Conservation (phyloP, 1,140 invertebrate genomes). For the Bicyclus anynana region DNA sequence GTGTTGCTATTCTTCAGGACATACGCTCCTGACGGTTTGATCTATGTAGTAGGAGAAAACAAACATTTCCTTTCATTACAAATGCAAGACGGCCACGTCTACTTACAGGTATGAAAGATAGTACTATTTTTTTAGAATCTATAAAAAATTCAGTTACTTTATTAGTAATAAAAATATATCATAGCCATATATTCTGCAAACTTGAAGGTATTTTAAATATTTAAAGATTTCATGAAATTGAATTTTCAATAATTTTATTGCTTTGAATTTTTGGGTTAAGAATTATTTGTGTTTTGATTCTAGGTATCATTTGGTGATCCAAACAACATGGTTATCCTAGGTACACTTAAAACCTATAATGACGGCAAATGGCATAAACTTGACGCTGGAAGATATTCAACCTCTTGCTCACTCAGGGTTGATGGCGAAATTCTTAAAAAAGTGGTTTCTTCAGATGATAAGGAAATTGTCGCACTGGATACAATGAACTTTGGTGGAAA, state of each 20-base stretch:
- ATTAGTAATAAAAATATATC: no score
- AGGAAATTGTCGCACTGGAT: constrained; percentile 78
- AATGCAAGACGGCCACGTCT: constrained; percentile 85
- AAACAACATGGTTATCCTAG: constrained; percentile 77
- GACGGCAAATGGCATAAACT: constrained; percentile 91
- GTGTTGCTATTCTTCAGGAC: constrained; percentile 87
- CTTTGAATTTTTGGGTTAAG: constrained; percentile 7
- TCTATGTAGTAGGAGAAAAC: constrained; percentile 89
- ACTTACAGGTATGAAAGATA: constrained; percentile 81
- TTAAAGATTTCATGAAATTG: no score
- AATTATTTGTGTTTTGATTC: not conserved
- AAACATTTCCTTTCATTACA: constrained; percentile 91
- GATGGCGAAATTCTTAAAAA: constrained; percentile 77
- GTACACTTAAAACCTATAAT: constrained; percentile 82
- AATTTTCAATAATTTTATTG: no score
- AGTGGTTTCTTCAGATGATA: constrained; percentile 52
- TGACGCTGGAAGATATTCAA: constrained; percentile 82
- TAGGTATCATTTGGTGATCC: constrained; percentile 58
- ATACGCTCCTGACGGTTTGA: constrained; percentile 88
- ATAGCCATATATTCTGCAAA: no score
- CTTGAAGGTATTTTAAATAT: not conserved
- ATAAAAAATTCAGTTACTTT: no score
- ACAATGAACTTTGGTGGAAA: constrained; percentile 94
- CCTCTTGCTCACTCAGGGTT: constrained; percentile 83
- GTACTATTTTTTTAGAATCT: no score